Percentiles rank a stretch among this genome's conserved stretches.
Conservation (phyloP, 2,888 invertebrate genomes). For the Hemithea aestivaria region DNA sequence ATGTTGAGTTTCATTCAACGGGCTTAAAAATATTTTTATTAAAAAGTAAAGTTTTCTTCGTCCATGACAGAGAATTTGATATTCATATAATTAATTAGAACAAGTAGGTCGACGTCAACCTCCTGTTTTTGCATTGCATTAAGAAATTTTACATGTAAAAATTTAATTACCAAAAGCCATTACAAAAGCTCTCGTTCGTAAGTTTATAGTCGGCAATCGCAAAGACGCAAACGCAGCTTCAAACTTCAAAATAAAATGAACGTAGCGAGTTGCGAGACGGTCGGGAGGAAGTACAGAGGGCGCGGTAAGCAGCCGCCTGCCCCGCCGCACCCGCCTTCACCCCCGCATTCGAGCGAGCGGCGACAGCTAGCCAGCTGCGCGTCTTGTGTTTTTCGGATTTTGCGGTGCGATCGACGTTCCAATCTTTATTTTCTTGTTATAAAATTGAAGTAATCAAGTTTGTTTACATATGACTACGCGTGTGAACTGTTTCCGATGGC, state of each 20-base stretch:
- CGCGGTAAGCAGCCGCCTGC: slow-evolving; percentile 49
- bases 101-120: too few species aligned
- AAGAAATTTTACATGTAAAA: too few species aligned
- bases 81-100: too few species aligned
- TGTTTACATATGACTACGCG: slow-evolving; percentile 45
- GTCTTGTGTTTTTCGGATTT: slow-evolving; percentile 76
- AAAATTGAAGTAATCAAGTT: slow-evolving; percentile 51
- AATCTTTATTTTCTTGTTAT: slow-evolving; percentile 53
- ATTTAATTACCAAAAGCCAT: too few species aligned
- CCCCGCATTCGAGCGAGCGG: slow-evolving; percentile 67
- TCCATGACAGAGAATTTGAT: too few species aligned
- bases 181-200: too few species aligned
- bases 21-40: too few species aligned
- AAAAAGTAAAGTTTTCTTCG: too few species aligned
- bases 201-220: too few species aligned
- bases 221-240: slow-evolving; percentile 35
- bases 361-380: slow-evolving; percentile 68
- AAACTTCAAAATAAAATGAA: slow-evolving; percentile 66
- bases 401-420: slow-evolving; percentile 70
- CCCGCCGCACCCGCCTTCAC: slow-evolving; percentile 53
- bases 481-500: slow-evolving; percentile 47
- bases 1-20: too few species aligned
- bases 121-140: too few species aligned
- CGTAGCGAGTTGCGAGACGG: slow-evolving; percentile 63
- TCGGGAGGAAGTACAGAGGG: slow-evolving; percentile 63